phyloP scores from a whole-genome alignment of 2,113 vertebrate species.

The Piprites chloris region DNA sequence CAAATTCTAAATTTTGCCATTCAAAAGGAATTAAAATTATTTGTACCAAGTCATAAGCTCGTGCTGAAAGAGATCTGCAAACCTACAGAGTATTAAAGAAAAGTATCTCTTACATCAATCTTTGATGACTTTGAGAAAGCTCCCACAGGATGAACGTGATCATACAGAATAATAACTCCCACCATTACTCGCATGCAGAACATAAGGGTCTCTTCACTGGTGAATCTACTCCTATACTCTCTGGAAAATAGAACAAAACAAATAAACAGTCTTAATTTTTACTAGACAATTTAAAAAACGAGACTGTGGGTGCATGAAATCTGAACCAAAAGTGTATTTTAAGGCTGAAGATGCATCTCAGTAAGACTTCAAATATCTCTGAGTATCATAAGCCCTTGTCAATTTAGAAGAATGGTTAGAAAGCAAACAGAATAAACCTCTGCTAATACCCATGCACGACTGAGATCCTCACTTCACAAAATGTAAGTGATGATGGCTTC shows the following conservation, averaged over 20 bases:
- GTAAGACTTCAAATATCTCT: not conserved
- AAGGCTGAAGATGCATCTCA: not conserved
- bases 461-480: not conserved
- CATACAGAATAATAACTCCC: conserved; percentile 96
- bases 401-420: not conserved
- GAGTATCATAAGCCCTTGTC: not conserved
- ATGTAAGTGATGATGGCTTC: not conserved
- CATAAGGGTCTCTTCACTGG: conserved; percentile 92
- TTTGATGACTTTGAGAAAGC: conserved; percentile 98
- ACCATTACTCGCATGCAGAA: conserved; percentile 99
- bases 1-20: not conserved
- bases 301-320: not conserved
- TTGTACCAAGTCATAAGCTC: not conserved
- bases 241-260: conserved; percentile 68
- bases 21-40: not conserved
- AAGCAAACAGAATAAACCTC: not conserved
- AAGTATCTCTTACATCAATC: conserved; percentile 87
- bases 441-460: not conserved
- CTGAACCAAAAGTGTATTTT: not conserved
- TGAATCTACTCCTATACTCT: conserved; percentile 94
- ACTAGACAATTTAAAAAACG: not conserved
- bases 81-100: not conserved
- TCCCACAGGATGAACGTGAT: conserved; percentile 96
- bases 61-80: not conserved
- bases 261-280: not conserved